Conservation (phyloP, 2,797 vertebrate species). For the Labeo calbasu region DNA sequence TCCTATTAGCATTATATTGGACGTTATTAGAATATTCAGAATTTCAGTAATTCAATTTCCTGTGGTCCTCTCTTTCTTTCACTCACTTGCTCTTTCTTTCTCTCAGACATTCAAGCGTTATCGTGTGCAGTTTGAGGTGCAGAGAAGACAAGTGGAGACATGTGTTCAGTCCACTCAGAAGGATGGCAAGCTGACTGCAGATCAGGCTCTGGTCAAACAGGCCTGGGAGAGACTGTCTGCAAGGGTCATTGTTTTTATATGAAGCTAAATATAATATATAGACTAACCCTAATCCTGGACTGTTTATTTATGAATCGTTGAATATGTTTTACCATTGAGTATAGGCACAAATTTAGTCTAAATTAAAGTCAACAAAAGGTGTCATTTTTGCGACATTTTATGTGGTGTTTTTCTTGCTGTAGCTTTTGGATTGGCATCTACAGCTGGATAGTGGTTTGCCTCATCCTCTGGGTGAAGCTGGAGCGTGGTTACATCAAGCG, state of each 20-base stretch:
- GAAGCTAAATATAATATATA: not conserved
- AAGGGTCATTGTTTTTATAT: constrained; percentile 73
- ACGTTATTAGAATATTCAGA: not conserved
- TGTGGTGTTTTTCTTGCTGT: constrained; percentile 47
- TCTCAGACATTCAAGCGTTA: constrained; percentile 88
- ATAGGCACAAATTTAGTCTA: not conserved
- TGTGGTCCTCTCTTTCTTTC: constrained; percentile 22
- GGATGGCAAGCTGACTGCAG: constrained; percentile 92
- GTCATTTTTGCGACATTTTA: not conserved
- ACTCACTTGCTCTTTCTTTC: constrained; percentile 58
- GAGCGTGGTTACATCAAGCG: constrained; percentile 89
- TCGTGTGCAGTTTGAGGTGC: constrained; percentile 88
- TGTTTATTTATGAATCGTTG: not conserved
- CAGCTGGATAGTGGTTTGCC: constrained; percentile 92
- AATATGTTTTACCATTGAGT: not conserved
- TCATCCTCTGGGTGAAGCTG: constrained; percentile 87
- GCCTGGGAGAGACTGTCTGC: constrained; percentile 91
- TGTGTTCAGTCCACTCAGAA: constrained; percentile 87
- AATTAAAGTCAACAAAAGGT: too few species aligned
- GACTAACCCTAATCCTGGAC: not conserved
- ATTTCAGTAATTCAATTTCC: constrained; percentile 16
- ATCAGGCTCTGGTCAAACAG: constrained; percentile 95
- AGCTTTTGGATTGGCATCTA: constrained; percentile 93
- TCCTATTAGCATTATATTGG: constrained; percentile 12
- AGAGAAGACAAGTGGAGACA: constrained; percentile 85